Conservation (phyloP, 2,888 invertebrate genomes). For the Tetranychus truncatus region DNA sequence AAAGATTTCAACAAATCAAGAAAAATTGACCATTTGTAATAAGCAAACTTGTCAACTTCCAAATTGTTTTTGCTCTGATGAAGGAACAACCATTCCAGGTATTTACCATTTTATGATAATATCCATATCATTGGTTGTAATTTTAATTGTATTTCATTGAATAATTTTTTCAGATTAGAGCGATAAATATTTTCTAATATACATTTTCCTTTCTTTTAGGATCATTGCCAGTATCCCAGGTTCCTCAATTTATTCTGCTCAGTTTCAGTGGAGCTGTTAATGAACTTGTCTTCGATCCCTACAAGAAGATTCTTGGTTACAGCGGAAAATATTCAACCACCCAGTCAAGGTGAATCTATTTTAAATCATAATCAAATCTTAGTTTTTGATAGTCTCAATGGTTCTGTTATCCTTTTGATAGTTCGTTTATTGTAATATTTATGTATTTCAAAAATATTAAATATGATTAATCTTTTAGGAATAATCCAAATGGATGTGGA, state of each 20-base stretch:
- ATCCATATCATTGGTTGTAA: background rate
- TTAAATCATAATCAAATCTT: too few species aligned
- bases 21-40: constrained; percentile 41
- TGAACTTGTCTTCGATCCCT: constrained; percentile 69
- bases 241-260: constrained; percentile 74
- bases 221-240: constrained; percentile 61
- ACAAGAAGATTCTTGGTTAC: constrained; percentile 61
- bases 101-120: background rate
- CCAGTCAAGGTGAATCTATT: constrained; percentile 13
- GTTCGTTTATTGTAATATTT: too few species aligned
- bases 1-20: constrained; percentile 19
- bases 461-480: constrained; percentile 7
- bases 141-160: background rate
- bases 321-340: constrained; percentile 39
- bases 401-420: too few species aligned
- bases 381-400: too few species aligned
- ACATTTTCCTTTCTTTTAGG: constrained; percentile 30
- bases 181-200: background rate
- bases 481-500: constrained; percentile 70
- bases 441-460: background rate
- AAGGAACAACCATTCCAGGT: constrained; percentile 66
- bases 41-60: constrained; percentile 54
- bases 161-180: background rate
- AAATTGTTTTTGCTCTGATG: constrained; percentile 76
- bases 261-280: constrained; percentile 86